Evolutionary conservation across 1,140 invertebrate genomes (phyloP), one percentile per base, ranked within the genome.

Genomic region (Octopus bimaculoides): DNA sequence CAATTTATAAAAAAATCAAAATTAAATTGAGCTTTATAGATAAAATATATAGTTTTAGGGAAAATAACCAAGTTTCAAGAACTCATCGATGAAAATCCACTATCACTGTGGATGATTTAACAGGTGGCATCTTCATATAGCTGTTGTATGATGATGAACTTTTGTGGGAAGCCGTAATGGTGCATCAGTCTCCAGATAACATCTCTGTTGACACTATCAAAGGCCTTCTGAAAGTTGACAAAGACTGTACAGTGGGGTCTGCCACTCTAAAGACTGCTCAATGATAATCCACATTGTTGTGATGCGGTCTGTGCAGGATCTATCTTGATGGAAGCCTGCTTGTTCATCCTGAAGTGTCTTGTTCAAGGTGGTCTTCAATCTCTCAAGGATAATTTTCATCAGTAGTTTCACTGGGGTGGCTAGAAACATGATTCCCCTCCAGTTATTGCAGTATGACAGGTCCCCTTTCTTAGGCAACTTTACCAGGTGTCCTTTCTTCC

Each of bases 231-330:
- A 41, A 41, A 41, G 26, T 41, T 41, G 26, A 41, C 26, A 41
- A 41, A 41, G 26, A 41, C 26, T 41, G 26, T 41, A 41, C 3
- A 41, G 26, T 41, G 26, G 26, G 26, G 26, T 41, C n/a, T n/a
- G n/a, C n/a, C n/a, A n/a, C n/a, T n/a, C n/a, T n/a, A n/a, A n/a
- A n/a, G 79, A 85, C 76, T 88, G 84, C 66, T 87, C 83, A 8
- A 85, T 71, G 79, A 83, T 83, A 17, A 84, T 81, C 5, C 81
- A 61, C 20, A 83, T 75, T 8, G 81, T 84, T 5, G 82, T 79
- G 54, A 84, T 83, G 71, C 84, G 84, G 82, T 83, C 79, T 26
- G 81, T 82, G 53, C 84, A 83, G 76, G 82, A 81, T 74, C 77
- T 78, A 53, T 81, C 77, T 55, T 55, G n/a, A 9, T 78, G 4